Evolutionary conservation across 2,797 vertebrate species (phyloP), one percentile per base, ranked within the genome.

Genomic region (Pipistrellus pipistrellus): DNA sequence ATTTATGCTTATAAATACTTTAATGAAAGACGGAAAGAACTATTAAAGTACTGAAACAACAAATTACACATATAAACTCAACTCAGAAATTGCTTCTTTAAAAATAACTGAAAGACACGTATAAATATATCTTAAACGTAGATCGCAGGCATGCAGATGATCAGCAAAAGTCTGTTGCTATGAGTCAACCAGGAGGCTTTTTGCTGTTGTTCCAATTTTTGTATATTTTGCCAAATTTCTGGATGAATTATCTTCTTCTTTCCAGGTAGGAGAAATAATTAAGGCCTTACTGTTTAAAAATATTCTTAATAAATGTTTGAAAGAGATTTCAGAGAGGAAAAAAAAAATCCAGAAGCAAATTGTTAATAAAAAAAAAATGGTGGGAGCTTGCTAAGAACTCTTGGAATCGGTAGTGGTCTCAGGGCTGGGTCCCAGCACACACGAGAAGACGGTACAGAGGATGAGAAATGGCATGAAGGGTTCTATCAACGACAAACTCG

Each of bases 221-320:
- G 30, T 53, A 0, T 62, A 41, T 38, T 95, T 91, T 41, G n/a
- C 71, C 48, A 88, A 73, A 71, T 23, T 84, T 59, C 10, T 92
- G 76, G 48, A 64, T 57, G 18, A 87, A 82, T 77, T 6, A 41
- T 68, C 64, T 90, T 78, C 64, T 90, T 78, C 62, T 78, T 94
- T 78, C 86, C 55, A 83, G n/a, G 51, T 20, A 92, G 30, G 15
- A 71, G 80, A 35, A 69, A 38, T 9, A 44, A 66, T 59, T 35
- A 83, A n/a, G 51, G 57, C 5, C 48, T 93, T 69, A 53, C 15
- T 32, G 27, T 85, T 85, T 83, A 55, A 80, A 88, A 88, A 73
- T 51, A 77, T 69, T 89, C 84, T 69, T 23, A 27, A 57, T 75
- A 53, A 88, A 78, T 76, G 9, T 80, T 93, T 75, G 46, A 96